Evolutionary conservation across 1,140 invertebrate genomes (phyloP).

Genomic region (Apis mellifera): Amel_HAv3.1 CM009942.2:6216501-6217000

Average conservation of each 20-base stretch:
- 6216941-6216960: background rate
- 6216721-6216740: conserved; percentile 72
- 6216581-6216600: conserved; percentile 49
- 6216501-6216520: background rate
- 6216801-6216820: background rate
- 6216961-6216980: background rate
- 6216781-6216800: conserved; percentile 43
- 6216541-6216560: too few species aligned
- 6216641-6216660: conserved; percentile 77
- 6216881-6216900: background rate
- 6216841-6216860: background rate
- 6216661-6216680: conserved; percentile 80
- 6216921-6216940: background rate
- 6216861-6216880: background rate
- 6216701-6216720: conserved; percentile 78
- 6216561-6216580: conserved; percentile 24
- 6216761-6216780: conserved; percentile 73
- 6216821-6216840: background rate
- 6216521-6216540: conserved; percentile 3
- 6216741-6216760: conserved; percentile 77
- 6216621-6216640: conserved; percentile 58
- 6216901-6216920: too few species aligned
- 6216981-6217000: background rate
- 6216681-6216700: conserved; percentile 81
- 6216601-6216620: conserved; percentile 55